These are phyloP conservation scores for Galerucella calmariensis DNA, from an alignment of 2,888 invertebrate genomes.

Conservation along the genomic window DNA sequence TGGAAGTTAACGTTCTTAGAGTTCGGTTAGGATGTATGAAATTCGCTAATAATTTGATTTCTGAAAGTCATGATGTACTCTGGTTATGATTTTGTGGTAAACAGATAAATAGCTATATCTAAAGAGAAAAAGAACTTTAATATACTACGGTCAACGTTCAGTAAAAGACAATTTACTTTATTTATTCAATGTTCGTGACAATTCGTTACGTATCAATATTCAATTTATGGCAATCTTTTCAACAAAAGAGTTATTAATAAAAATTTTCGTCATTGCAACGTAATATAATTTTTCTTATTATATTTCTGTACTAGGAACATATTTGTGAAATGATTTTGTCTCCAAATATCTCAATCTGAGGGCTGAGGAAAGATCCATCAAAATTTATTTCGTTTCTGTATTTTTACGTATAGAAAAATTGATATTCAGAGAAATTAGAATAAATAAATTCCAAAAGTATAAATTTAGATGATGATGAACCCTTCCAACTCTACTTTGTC, in stretches of 20 bases:
- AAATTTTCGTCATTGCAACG: neutral
- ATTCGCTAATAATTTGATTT: conserved; percentile 1
- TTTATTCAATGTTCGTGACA: conserved; percentile 5
- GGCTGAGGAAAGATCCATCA: too few species aligned
- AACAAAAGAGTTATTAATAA: conserved; percentile 4
- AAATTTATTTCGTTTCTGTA: too few species aligned
- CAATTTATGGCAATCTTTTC: conserved; percentile 7
- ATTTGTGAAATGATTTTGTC: conserved; percentile 2
- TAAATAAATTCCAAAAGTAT: too few species aligned
- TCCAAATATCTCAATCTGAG: too few species aligned
- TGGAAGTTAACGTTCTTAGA: neutral
- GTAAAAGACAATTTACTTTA: conserved; percentile 1
- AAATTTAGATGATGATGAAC: too few species aligned
- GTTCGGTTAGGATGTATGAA: neutral
- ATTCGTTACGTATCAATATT: conserved; percentile 11
- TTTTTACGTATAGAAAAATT: too few species aligned
- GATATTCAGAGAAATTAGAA: too few species aligned
- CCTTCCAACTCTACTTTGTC: too few species aligned
- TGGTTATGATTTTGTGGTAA: conserved; percentile 6
- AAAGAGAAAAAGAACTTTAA: neutral
- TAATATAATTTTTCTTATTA: conserved; percentile 9
- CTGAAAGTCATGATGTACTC: conserved; percentile 1
- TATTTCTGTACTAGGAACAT: conserved; percentile 7
- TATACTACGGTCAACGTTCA: neutral
- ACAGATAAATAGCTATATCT: neutral